These are phyloP conservation scores for Steromphala cineraria DNA, from an alignment of 2,888 invertebrate species.

Conservation along the genomic window DNA sequence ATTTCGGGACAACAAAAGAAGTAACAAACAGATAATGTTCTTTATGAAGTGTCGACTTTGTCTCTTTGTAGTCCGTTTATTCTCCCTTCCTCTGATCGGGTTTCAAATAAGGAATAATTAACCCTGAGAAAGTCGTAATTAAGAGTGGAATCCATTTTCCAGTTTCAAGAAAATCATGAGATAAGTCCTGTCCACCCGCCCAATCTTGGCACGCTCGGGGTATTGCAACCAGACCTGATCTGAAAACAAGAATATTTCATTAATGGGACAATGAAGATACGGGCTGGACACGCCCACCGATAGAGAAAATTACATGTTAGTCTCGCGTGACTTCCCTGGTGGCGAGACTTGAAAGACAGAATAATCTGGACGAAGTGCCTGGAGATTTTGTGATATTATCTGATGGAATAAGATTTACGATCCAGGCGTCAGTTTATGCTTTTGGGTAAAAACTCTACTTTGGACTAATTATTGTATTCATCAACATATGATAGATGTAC, in stretches of 20 bases:
- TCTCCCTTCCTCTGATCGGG: neutral
- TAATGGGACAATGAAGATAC: constrained; percentile 8
- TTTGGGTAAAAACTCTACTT: too few species aligned
- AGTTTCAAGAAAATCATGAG: neutral
- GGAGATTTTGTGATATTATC: constrained; percentile 4
- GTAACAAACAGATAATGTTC: constrained; percentile 15
- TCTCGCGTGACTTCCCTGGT: neutral
- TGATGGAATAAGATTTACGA: neutral
- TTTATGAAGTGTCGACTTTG: constrained; percentile 11
- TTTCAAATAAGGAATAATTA: neutral
- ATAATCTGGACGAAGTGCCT: neutral
- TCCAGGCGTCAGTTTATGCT: neutral
- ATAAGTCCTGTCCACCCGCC: neutral
- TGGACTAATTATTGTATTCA: too few species aligned
- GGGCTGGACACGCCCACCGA: constrained; percentile 6
- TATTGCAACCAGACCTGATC: neutral
- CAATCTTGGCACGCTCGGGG: neutral
- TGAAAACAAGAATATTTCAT: constrained; percentile 16
- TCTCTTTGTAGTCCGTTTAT: neutral
- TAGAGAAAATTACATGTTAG: constrained; percentile 17
- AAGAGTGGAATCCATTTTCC: constrained; percentile 14
- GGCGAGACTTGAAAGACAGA: neutral
- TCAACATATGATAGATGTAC: too few species aligned
- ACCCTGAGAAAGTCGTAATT: neutral
- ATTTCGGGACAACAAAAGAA: constrained; percentile 4